phyloP scores from a whole-genome alignment of 2,888 invertebrate genomes.

The Pammene fasciana region DNA sequence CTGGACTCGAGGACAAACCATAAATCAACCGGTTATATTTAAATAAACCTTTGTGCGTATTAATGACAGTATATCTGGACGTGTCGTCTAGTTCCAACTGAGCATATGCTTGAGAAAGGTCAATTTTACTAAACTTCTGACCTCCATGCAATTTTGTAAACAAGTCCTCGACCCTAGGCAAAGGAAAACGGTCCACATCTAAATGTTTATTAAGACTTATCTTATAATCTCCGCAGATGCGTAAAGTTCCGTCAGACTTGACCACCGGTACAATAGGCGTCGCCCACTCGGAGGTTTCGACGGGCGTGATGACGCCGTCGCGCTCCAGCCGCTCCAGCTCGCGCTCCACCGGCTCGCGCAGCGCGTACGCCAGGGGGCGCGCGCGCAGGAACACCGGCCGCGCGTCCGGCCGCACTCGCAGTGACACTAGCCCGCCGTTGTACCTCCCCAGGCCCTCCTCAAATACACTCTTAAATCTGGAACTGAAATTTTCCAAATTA shows the following conservation, averaged over 20 bases:
- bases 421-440: slow-evolving; percentile 43
- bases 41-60: too few species aligned
- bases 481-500: slow-evolving; percentile 34
- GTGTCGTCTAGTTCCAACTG: too few species aligned
- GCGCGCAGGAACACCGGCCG: slow-evolving; percentile 31
- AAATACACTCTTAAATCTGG: too few species aligned
- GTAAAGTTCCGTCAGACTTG: slow-evolving; percentile 49
- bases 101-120: slow-evolving; percentile 27
- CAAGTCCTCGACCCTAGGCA: slow-evolving; percentile 40
- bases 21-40: too few species aligned
- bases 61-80: too few species aligned
- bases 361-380: too few species aligned
- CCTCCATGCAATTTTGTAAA: slow-evolving; percentile 30
- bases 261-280: slow-evolving; percentile 34
- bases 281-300: slow-evolving; percentile 48
- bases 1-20: too few species aligned
- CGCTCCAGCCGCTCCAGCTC: slow-evolving; percentile 41
- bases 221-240: slow-evolving; percentile 50
- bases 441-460: too few species aligned
- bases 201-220: slow-evolving; percentile 47
- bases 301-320: slow-evolving; percentile 46
- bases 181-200: slow-evolving; percentile 45
- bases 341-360: slow-evolving; percentile 44
- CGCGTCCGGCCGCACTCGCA: slow-evolving; percentile 41
- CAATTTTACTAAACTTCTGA: slow-evolving; percentile 26